A percentile compares a stretch with the other conserved stretches of the same genome.
Conservation (phyloP, 2,888 invertebrate species). For the Ectemnius continuus region DNA sequence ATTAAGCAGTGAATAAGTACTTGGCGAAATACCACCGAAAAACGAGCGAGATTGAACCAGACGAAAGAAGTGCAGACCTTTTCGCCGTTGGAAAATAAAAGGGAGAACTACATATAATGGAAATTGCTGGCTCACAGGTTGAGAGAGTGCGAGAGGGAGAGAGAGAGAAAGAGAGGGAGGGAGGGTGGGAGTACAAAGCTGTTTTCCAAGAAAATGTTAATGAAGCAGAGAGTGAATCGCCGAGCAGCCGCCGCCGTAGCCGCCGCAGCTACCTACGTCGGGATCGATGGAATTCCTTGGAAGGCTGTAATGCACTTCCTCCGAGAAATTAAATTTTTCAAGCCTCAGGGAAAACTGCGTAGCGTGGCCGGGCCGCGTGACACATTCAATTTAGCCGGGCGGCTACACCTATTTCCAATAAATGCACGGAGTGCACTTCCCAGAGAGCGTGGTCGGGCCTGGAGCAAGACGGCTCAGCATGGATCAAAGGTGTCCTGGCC, state of each 20-base stretch:
- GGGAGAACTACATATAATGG: background rate
- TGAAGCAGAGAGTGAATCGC: conserved; percentile 25
- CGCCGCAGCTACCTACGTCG: too few relatives aligned
- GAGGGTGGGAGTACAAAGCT: conserved; percentile 9
- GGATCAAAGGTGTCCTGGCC: conserved; percentile 42
- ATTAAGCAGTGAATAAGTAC: too few relatives aligned
- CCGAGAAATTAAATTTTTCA: conserved; percentile 19
- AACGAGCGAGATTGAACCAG: too few relatives aligned
- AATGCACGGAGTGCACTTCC: conserved; percentile 32
- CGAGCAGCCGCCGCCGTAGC: conserved; percentile 5
- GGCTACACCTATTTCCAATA: conserved; percentile 44
- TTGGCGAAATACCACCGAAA: too few relatives aligned
- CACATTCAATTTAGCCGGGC: conserved; percentile 40
- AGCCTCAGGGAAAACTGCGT: conserved; percentile 34
- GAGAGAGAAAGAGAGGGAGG: conserved; percentile 8
- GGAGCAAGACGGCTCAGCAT: conserved; percentile 23
- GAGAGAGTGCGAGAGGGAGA: conserved; percentile 8
- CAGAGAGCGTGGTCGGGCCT: background rate
- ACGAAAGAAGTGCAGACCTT: too few relatives aligned
- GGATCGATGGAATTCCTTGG: background rate
- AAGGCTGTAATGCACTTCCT: conserved; percentile 19
- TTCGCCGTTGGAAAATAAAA: background rate
- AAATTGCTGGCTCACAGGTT: background rate
- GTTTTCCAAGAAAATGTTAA: conserved; percentile 18
- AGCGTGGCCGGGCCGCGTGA: conserved; percentile 26